A percentile compares a stretch with the other conserved stretches of the same genome.
These are phyloP conservation scores for Python bivittatus DNA, from an alignment of 2,113 vertebrate species.

Conservation along the genomic window DNA sequence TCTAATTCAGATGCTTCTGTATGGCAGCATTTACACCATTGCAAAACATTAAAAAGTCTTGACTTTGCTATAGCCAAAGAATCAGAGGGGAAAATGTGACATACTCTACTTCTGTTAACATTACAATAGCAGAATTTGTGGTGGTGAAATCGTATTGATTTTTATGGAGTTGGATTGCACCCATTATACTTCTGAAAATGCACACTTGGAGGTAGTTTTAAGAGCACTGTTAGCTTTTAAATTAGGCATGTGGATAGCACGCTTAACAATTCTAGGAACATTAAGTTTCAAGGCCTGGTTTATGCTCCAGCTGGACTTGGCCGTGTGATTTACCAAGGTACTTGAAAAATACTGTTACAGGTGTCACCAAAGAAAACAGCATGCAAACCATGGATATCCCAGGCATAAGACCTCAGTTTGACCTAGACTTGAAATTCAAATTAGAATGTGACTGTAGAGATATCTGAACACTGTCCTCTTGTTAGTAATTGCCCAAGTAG, in stretches of 20 bases:
- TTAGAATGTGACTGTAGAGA: not conserved
- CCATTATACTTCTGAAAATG: not conserved
- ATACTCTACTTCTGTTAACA: not conserved
- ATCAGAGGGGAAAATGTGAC: not conserved
- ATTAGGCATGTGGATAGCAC: slow-evolving; percentile 45
- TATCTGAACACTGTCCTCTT: not conserved
- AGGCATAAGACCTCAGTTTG: not conserved
- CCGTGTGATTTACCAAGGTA: not conserved
- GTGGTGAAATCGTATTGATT: not conserved
- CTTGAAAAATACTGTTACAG: not conserved
- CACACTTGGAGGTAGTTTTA: slow-evolving; percentile 38
- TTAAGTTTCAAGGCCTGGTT: slow-evolving; percentile 8
- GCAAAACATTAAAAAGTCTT: not conserved
- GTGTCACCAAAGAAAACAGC: not conserved
- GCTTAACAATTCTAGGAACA: slow-evolving; percentile 34
- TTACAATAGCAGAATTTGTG: not conserved
- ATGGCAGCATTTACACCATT: not conserved
- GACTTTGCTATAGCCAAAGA: slow-evolving; percentile 12
- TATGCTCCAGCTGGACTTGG: not conserved
- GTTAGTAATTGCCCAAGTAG: slow-evolving; percentile 15
- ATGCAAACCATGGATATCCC: not conserved
- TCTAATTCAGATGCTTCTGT: not conserved
- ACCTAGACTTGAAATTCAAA: not conserved
- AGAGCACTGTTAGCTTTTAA: slow-evolving; percentile 50
- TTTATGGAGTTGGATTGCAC: not conserved